Evolutionary conservation across 2,113 vertebrate species (phyloP), one percentile per base, ranked within the genome.

Genomic region (Kobus ellipsiprymnus): DNA sequence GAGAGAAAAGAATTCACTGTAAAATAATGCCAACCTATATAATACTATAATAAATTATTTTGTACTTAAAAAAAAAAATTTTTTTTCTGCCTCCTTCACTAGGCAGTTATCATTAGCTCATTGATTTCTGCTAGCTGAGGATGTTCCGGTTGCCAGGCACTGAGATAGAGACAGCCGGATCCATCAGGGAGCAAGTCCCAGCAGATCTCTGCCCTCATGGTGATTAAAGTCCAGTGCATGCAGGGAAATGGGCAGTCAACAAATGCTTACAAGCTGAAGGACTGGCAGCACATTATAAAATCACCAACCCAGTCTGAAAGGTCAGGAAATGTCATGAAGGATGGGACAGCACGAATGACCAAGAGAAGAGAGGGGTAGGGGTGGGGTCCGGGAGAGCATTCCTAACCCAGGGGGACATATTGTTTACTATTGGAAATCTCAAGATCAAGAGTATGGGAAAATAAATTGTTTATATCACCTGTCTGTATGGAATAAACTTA

Each of bases 1-100:
- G 88, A 93, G 48, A 64, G 67, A 59, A 98, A 97, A 98, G 98
- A 97, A 81, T 77, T 98, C 96, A 98, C 96, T 99, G 98, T 99
- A 99, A 99, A 54, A 54, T 54, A 98, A 98, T 98, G 96, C 97
- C 98, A 98, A 96, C 98, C 59, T 98, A 97, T 98, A 97, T 98
- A 98, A 98, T 98, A 98, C 98, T 98, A 87, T 98, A 99, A 99
- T 99, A 99, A 99, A 99, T 99, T 99, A 99, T 99, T 99, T 99
- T 99, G 98, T 99, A 99, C 98, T 97, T 99, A 99, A 52, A 52
- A 52, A 52, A 52, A 50, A 52, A 52, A n/a, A n/a, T 40, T 40
- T 40, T 40, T 40, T 40, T 40, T 40, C 40, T 40, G 40, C 59
- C 7, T 74, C 14, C 17, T 46, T 80, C 90, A 67, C n/a, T 2